A percentile compares a stretch with the other conserved stretches of the same genome.
These are phyloP conservation scores for Centrocercus urophasianus DNA, from an alignment of 2,113 vertebrate genomes.

Conservation along the genomic window DNA sequence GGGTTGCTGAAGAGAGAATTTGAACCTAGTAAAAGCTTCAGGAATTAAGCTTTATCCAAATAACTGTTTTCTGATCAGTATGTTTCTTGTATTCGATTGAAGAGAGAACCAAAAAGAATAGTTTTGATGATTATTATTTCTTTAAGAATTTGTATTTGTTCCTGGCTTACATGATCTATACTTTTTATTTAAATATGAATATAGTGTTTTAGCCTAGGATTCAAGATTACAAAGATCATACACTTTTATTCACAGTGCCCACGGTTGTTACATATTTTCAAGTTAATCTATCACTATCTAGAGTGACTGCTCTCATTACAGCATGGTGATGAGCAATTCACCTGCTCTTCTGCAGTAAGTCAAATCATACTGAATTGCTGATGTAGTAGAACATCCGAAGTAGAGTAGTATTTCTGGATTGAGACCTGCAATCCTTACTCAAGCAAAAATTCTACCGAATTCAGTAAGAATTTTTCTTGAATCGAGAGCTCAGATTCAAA, in stretches of 20 bases:
- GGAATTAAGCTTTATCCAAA: conserved; percentile 27
- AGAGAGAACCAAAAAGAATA: conserved; percentile 36
- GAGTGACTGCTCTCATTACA: conserved; percentile 50
- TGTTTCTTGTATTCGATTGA: conserved; percentile 34
- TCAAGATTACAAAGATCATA: conserved; percentile 63
- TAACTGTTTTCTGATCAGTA: conserved; percentile 39
- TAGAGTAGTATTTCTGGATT: conserved; percentile 45
- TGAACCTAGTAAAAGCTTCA: conserved; percentile 26
- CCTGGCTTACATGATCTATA: conserved; percentile 52
- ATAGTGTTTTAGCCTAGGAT: conserved; percentile 59
- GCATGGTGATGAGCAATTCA: conserved; percentile 55
- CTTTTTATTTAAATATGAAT: conserved; percentile 69
- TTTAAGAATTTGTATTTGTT: conserved; percentile 57
- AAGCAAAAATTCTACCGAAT: conserved; percentile 61
- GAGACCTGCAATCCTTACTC: conserved; percentile 52
- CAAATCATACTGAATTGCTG: conserved; percentile 44
- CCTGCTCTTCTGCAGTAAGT: conserved; percentile 47
- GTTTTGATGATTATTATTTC: conserved; percentile 33
- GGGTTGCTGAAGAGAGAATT: not conserved
- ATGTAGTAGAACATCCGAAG: conserved; percentile 46
- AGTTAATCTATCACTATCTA: conserved; percentile 34
- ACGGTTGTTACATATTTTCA: conserved; percentile 40
- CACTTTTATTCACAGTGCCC: conserved; percentile 72
- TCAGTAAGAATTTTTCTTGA: conserved; percentile 55
- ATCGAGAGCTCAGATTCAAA: conserved; percentile 47